Conservation (phyloP, 2,797 vertebrate genomes). For the Aphelocoma californica region DNA sequence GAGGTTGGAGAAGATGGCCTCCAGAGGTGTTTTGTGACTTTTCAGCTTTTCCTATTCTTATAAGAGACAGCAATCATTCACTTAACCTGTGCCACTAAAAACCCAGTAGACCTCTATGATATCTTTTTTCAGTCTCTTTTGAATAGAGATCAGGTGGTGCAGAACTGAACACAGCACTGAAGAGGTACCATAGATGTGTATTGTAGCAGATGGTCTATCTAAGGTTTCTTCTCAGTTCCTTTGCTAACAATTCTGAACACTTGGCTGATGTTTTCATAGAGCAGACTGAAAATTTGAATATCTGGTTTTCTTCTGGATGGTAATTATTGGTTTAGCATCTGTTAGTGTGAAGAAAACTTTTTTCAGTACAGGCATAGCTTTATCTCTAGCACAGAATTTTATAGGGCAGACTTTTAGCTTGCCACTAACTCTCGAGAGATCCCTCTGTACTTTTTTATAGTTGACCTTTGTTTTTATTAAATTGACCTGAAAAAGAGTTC, state of each 20-base stretch:
- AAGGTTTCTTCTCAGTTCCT: not conserved
- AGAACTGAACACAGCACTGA: not conserved
- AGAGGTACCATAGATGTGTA: not conserved
- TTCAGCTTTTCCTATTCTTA: not conserved
- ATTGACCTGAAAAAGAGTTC: not conserved
- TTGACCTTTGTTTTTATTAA: not conserved
- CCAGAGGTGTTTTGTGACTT: not conserved
- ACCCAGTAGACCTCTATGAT: not conserved
- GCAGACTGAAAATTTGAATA: not conserved
- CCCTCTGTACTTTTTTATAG: not conserved
- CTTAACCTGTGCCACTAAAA: not conserved
- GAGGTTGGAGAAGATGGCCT: not conserved
- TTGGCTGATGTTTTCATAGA: not conserved
- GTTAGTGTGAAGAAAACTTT: not conserved
- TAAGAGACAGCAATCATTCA: not conserved
- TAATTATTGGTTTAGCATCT: not conserved
- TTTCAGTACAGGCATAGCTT: not conserved
- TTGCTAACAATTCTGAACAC: not conserved
- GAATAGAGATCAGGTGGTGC: not conserved
- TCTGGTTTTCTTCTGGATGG: not conserved
- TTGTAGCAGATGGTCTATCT: not conserved
- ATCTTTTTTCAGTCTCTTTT: not conserved
- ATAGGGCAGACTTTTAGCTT: not conserved
- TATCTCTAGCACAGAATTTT: not conserved
- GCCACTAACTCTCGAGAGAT: not conserved